These are phyloP conservation scores for Gadus macrocephalus DNA, from an alignment of 2,113 vertebrate species.

Conservation along the genomic window DNA sequence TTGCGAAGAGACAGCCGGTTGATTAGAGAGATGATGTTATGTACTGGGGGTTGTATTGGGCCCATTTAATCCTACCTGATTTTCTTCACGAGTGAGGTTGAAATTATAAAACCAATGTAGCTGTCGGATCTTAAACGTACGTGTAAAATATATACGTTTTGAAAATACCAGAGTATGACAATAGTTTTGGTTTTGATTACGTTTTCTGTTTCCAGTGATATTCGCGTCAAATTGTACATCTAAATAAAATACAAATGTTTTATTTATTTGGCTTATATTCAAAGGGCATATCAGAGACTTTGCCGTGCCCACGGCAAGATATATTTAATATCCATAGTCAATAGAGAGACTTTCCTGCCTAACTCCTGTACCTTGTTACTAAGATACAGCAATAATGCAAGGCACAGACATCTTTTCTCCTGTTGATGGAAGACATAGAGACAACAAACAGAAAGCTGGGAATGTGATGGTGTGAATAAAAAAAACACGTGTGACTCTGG, in stretches of 20 bases:
- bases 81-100: slow-evolving; percentile 8
- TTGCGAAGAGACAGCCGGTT: not conserved
- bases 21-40: not conserved
- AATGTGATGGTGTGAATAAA: not conserved
- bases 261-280: too few species aligned
- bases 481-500: not conserved
- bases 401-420: not conserved
- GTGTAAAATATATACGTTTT: too few species aligned
- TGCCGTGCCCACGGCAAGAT: slow-evolving; percentile 14
- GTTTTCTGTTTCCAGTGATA: too few species aligned
- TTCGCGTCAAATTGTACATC: not conserved
- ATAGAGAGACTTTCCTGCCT: slow-evolving; percentile 28
- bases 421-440: not conserved
- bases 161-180: too few species aligned
- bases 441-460: not conserved
- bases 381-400: slow-evolving; percentile 28
- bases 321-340: slow-evolving; percentile 36
- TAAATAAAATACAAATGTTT: too few species aligned
- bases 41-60: slow-evolving; percentile 2
- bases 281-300: too few species aligned
- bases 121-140: too few species aligned
- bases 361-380: slow-evolving; percentile 34
- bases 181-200: too few species aligned
- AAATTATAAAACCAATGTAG: too few species aligned
- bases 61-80: slow-evolving; percentile 4